Percentiles rank a stretch among this genome's conserved stretches.
Evolutionary conservation across 2,113 vertebrate genomes (phyloP).

Genomic region (Neofelis nebulosa): DNA sequence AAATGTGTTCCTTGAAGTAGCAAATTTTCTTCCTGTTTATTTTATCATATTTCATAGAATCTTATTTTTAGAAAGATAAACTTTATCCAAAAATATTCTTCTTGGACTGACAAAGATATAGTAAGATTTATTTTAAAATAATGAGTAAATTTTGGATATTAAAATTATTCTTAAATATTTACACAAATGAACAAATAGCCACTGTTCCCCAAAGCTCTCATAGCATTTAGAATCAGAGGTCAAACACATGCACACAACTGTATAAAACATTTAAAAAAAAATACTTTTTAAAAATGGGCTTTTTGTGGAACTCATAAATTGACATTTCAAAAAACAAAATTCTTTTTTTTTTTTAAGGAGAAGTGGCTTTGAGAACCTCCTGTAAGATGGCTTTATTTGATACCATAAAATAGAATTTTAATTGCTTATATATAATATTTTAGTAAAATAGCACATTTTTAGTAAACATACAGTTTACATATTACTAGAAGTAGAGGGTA

Average conservation of each 20-base stretch:
- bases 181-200: background rate
- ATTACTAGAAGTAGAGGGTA: background rate
- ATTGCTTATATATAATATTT: background rate
- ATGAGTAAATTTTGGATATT: background rate
- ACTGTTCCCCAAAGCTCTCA: background rate
- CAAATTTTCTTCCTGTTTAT: background rate
- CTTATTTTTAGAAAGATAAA: background rate
- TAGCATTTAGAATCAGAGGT: background rate
- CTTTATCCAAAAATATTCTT: background rate
- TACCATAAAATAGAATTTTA: background rate
- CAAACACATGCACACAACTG: background rate
- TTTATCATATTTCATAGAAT: background rate
- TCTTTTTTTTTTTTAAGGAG: background rate
- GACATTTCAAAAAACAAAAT: background rate
- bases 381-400: background rate
- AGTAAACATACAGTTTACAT: background rate
- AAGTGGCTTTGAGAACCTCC: background rate
- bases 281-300: rapidly evolving
- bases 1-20: background rate
- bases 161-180: background rate
- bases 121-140: background rate
- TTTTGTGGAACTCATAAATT: background rate
- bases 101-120: background rate
- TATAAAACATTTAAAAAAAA: background rate
- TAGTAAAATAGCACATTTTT: background rate